Evolutionary conservation across 1,140 invertebrate genomes (phyloP), one percentile per base, ranked within the genome.

Genomic region (Cydia fagiglandana): DNA sequence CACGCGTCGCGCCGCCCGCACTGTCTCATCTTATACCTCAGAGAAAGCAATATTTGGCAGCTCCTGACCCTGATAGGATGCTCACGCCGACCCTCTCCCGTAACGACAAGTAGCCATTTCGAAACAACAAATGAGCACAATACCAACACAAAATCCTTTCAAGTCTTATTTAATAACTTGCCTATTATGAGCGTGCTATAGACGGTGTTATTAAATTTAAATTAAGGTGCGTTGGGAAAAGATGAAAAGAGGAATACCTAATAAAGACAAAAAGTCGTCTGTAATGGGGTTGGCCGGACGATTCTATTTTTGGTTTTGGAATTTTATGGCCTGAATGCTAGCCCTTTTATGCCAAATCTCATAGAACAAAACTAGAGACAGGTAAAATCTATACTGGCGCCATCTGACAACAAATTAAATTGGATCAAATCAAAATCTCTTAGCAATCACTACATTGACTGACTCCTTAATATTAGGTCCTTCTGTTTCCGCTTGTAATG

Each of bases 401-500:
- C 34, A 34, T 34, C 34, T 34, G 1, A 38, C 4, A 38, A 38
- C 0, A 0, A 38, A 53, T 4, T 0, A 4, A 17, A 7, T 53
- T n/a, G 0, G 50, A 4, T 17, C 4, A 61, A 61, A 20, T 20
- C 53, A 24, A 24, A 61, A 24, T 20, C 56, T 61, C 53, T 56
- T 17, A 56, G 6, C 5, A 24, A 17, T 17, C 50, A 53, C n/a
- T n/a, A 61, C 24, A 24, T 24, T 24, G 9, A 24, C 56, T 61
- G 9, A 24, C 4, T n/a, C 30, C 15, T 70, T 70, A 70, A 70
- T 38, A 41, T 70, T 70, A 41, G 66, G 15, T 41, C 28, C 10
- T n/a, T 68, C 66, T 38, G 34, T 70, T 70, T 70, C 66, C 2
- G 66, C 66, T 45, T 70, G 66, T 80, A 83, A 85, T 83, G 80